Conservation (phyloP, 2,797 vertebrate species). For the Sebastes kiyomatsui region DNA sequence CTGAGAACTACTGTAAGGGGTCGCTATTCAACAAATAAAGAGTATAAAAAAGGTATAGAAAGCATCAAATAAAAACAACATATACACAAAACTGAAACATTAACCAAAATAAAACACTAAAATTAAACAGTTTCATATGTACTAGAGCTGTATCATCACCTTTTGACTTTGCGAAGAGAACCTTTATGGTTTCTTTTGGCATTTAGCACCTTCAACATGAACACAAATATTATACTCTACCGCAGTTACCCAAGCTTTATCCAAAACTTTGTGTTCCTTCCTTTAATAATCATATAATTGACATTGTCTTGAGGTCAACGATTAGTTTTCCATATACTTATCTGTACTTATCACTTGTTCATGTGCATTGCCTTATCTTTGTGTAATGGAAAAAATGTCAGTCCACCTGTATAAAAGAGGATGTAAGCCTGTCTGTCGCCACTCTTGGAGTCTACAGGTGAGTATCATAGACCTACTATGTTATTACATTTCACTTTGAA, state of each 20-base stretch:
- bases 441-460: conserved; percentile 24
- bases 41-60: neutral
- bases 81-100: neutral
- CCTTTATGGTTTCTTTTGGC: neutral
- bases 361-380: conserved; percentile 25
- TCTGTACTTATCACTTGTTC: conserved; percentile 25
- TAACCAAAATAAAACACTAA: neutral
- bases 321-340: conserved; percentile 23
- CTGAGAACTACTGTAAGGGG: too few relatives aligned
- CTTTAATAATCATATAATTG: conserved; percentile 11
- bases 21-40: neutral
- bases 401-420: conserved; percentile 44
- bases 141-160: neutral
- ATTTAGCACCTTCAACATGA: neutral
- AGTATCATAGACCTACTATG: neutral
- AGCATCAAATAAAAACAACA: neutral
- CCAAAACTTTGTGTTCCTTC: neutral
- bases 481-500: neutral
- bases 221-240: neutral
- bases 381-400: neutral
- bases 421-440: neutral
- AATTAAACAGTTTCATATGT: neutral
- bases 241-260: neutral
- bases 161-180: neutral
- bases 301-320: conserved; percentile 41